These are phyloP conservation scores for Drosophila yakuba DNA, from an alignment of 1,140 invertebrate species.

Conservation along the genomic window DNA sequence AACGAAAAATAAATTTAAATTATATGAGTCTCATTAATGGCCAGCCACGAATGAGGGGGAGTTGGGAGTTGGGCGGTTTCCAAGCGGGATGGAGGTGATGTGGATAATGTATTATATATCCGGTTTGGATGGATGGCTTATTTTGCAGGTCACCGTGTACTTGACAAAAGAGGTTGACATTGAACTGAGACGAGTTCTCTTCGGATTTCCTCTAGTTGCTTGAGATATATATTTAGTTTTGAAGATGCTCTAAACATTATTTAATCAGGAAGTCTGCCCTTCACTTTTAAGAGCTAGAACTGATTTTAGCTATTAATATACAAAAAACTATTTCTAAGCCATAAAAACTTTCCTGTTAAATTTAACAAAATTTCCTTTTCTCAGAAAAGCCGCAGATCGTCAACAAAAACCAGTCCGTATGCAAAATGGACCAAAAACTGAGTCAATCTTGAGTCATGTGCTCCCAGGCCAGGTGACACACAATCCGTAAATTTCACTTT, in stretches of 20 bases:
- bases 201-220: constrained; percentile 22
- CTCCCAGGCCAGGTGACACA: constrained; percentile 43
- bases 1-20: constrained; percentile 41
- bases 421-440: constrained; percentile 37
- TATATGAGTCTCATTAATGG: constrained; percentile 48
- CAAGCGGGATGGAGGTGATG: constrained; percentile 9
- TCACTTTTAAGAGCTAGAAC: neutral
- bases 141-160: constrained; percentile 52
- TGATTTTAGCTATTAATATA: neutral
- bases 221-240: constrained; percentile 8
- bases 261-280: constrained; percentile 11
- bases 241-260: constrained; percentile 3
- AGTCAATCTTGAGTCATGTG: constrained; percentile 39
- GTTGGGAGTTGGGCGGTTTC: constrained; percentile 16
- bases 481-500: constrained; percentile 54
- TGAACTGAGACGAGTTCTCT: constrained; percentile 38
- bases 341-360: too few species aligned
- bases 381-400: constrained; percentile 30
- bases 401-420: constrained; percentile 21
- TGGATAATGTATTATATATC: constrained; percentile 51
- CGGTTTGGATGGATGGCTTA: constrained; percentile 48
- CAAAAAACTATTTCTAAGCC: too few species aligned
- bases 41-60: constrained; percentile 14
- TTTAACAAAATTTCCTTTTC: constrained; percentile 15
- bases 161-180: constrained; percentile 53